A percentile compares a stretch with the other conserved stretches of the same genome.
phyloP scores from a whole-genome alignment of 2,797 vertebrate species.

The Crocodylus rhombifer region DNA sequence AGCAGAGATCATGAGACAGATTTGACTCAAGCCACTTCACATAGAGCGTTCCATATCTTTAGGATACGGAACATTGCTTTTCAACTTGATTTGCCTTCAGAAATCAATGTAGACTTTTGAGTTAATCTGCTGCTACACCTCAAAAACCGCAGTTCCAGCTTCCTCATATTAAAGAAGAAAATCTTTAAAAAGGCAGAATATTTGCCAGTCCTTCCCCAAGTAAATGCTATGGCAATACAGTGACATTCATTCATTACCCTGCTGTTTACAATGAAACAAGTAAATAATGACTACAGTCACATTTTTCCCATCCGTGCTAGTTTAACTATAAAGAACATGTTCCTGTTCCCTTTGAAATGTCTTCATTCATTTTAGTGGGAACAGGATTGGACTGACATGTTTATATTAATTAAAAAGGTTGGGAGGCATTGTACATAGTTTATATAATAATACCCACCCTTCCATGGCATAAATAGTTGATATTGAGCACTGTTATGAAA shows the following conservation, averaged over 20 bases:
- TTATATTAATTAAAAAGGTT: constrained; percentile 51
- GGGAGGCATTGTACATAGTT: constrained; percentile 36
- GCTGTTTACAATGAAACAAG: constrained; percentile 17
- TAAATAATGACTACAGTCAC: neutral
- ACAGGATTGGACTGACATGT: neutral
- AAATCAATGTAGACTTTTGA: neutral
- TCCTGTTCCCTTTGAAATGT: constrained; percentile 11
- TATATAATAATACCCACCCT: constrained; percentile 44
- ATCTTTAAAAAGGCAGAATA: neutral
- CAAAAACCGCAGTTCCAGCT: neutral
- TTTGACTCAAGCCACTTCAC: no score
- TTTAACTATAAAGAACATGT: constrained; percentile 5
- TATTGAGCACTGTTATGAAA: constrained; percentile 61
- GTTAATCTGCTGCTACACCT: neutral
- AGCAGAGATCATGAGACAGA: neutral
- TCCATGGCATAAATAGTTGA: constrained; percentile 47
- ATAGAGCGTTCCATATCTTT: neutral
- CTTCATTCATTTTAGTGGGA: neutral
- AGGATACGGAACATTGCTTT: neutral
- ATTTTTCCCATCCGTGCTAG: constrained; percentile 2
- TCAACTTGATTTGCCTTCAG: neutral
- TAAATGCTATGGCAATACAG: neutral
- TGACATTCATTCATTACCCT: neutral
- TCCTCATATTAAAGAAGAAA: neutral
- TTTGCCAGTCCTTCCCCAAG: neutral